A percentile compares a stretch with the other conserved stretches of the same genome.
phyloP scores from a whole-genome alignment of 1,140 invertebrate species.

The Propsilocerus akamusi region DNA sequence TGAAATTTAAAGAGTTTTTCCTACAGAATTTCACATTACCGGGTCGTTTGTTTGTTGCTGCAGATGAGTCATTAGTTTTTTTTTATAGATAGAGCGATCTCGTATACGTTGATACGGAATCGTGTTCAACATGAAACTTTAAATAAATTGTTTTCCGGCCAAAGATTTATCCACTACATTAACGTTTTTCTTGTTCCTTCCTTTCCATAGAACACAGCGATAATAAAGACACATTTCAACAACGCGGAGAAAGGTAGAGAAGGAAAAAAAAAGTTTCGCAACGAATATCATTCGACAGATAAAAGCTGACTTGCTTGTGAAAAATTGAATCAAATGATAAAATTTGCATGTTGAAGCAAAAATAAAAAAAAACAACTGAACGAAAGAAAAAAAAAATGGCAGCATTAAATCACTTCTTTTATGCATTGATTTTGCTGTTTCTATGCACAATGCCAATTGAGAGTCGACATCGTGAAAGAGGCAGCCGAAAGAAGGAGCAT shows the following conservation, averaged over 20 bases:
- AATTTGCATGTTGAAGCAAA: not conserved
- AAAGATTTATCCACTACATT: not conserved
- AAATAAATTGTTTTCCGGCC: not conserved
- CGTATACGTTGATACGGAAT: too few species aligned
- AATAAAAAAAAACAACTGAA: not conserved
- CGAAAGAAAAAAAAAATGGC: not conserved
- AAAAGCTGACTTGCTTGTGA: not conserved
- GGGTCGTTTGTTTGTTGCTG: too few species aligned
- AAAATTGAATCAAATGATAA: not conserved
- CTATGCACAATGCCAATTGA: not conserved
- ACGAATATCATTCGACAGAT: too few species aligned
- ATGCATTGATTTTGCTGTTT: not conserved
- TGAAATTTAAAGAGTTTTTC: too few species aligned
- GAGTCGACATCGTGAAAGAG: not conserved
- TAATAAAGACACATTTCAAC: not conserved
- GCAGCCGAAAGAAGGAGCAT: too few species aligned
- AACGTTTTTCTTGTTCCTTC: not conserved
- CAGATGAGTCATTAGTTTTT: too few species aligned
- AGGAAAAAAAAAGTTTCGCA: not conserved
- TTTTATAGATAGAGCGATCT: too few species aligned
- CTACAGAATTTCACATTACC: too few species aligned
- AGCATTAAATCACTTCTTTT: not conserved
- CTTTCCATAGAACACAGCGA: not conserved
- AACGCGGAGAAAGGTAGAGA: not conserved
- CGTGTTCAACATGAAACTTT: too few species aligned